Evolutionary conservation across 2,888 invertebrate genomes (phyloP).

Genomic region (Stegana nigrithorax): DNA sequence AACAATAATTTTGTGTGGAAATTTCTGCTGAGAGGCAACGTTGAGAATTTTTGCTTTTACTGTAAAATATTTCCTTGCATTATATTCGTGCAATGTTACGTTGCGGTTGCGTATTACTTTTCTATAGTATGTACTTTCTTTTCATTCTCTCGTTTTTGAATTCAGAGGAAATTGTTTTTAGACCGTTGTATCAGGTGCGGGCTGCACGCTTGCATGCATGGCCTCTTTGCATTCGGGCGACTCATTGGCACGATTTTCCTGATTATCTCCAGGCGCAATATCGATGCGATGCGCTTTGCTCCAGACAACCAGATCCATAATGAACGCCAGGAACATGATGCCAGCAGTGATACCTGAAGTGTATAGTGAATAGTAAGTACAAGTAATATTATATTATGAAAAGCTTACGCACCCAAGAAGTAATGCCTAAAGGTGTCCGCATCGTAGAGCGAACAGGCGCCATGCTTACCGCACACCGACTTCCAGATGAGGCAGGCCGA

Average conservation of each 20-base stretch:
- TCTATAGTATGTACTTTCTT: too few relatives aligned
- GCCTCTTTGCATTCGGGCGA: conserved; percentile 60
- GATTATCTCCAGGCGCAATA: conserved; percentile 71
- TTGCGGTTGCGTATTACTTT: too few relatives aligned
- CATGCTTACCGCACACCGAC: conserved; percentile 81
- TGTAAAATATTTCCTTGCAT: conserved; percentile 20
- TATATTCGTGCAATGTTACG: conserved; percentile 25
- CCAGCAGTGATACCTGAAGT: conserved; percentile 84
- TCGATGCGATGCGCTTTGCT: conserved; percentile 87
- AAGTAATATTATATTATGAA: not conserved
- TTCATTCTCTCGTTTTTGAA: not conserved
- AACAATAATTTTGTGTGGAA: conserved; percentile 49
- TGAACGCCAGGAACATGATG: conserved; percentile 86
- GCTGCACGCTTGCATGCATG: conserved; percentile 37
- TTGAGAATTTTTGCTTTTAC: conserved; percentile 23
- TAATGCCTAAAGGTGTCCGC: conserved; percentile 84
- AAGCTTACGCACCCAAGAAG: conserved; percentile 77
- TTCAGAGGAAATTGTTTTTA: conserved; percentile 35
- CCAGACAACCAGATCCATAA: conserved; percentile 91
- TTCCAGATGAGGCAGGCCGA: conserved; percentile 91
- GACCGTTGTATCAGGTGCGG: conserved; percentile 64
- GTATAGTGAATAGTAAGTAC: not conserved
- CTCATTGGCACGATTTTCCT: conserved; percentile 39
- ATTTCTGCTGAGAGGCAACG: conserved; percentile 31
- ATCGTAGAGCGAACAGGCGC: conserved; percentile 91